A percentile compares a stretch with the other conserved stretches of the same genome.
phyloP scores from a whole-genome alignment of 2,888 invertebrate genomes.

The Nephrotoma flavescens region DNA sequence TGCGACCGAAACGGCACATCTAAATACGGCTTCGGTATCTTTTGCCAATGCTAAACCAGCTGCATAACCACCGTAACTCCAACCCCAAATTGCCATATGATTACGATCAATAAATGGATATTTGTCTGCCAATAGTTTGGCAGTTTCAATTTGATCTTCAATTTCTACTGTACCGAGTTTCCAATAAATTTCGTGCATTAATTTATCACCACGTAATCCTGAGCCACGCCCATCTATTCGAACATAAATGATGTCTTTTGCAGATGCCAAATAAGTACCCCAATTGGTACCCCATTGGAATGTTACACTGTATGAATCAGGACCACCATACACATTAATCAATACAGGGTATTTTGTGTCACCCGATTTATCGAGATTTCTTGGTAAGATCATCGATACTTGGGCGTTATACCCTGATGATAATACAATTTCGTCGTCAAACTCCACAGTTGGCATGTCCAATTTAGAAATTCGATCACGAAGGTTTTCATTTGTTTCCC shows the following conservation, averaged over 20 bases:
- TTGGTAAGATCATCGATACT: conserved; percentile 59
- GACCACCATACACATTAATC: conserved; percentile 85
- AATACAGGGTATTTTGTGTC: conserved; percentile 62
- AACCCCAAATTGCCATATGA: conserved; percentile 91
- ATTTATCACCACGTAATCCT: conserved; percentile 67
- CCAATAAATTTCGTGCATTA: conserved; percentile 69
- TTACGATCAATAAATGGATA: conserved; percentile 56
- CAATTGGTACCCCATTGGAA: conserved; percentile 72
- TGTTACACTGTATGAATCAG: conserved; percentile 69
- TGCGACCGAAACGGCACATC: conserved; percentile 89
- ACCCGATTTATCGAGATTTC: conserved; percentile 49
- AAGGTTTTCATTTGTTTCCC: conserved; percentile 53
- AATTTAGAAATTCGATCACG: conserved; percentile 32
- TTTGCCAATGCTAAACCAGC: conserved; percentile 74
- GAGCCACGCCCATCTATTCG: conserved; percentile 85
- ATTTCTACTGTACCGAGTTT: conserved; percentile 81
- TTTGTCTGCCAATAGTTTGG: conserved; percentile 28
- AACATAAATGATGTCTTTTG: conserved; percentile 73
- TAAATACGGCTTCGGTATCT: conserved; percentile 60
- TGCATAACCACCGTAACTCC: conserved; percentile 96
- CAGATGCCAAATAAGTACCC: conserved; percentile 74
- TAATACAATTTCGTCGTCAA: conserved; percentile 45
- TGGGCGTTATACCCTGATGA: conserved; percentile 51
- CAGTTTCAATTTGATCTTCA: conserved; percentile 76
- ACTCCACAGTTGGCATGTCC: conserved; percentile 43